Base-by-base conservation (phyloP, 2,888 invertebrate genomes). In the Xylota segnis region DNA sequence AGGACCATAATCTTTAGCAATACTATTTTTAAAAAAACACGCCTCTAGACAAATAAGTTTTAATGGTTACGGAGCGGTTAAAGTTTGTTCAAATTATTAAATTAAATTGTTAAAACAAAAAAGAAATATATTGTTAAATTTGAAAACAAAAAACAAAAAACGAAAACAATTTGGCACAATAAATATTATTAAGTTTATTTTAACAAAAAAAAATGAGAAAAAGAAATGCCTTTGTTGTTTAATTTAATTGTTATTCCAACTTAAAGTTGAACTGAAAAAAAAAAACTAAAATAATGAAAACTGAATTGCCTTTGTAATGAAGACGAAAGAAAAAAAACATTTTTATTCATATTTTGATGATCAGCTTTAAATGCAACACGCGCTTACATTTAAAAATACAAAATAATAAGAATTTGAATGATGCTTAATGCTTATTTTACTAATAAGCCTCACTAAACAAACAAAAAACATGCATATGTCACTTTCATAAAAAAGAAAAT, bases 221-320 rank as follows among this genome's bases (percentile, higher is more conserved):
- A 50, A 27, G 40, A 54, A 61, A 54, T 50, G 68, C 76, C 59
- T 43, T 68, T 45, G 29, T 59, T 58, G 59, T 50, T 23, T 23
- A 23, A 59, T 37, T 43, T 14, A 52, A 52, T 61, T 72, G 72
- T 72, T 72, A 61, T 71, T 47, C 47, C 71, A 37, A 58, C 56
- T 56, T 56, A 58, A 37, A 59, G 59, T 59, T 16, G 47, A 10
- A n/a, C n/a, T n/a, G n/a, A n/a, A n/a, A n/a, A n/a, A n/a, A 47
- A 10, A 34, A 37, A 23, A 32, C 29, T 29, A 27, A 3, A 16
- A 45, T 9, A 16, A 32, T 66, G 14, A n/a, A 23, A 23, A 75
- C 50, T 12, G 34, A 76, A 58, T 32, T 75, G 82, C 82, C 82
- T 83, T 83, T 75, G 65, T 72, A 59, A 58, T 34, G 32, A 71